Evolutionary conservation across 2,113 vertebrate genomes (phyloP).

Genomic region (Xenopus borealis): DNA sequence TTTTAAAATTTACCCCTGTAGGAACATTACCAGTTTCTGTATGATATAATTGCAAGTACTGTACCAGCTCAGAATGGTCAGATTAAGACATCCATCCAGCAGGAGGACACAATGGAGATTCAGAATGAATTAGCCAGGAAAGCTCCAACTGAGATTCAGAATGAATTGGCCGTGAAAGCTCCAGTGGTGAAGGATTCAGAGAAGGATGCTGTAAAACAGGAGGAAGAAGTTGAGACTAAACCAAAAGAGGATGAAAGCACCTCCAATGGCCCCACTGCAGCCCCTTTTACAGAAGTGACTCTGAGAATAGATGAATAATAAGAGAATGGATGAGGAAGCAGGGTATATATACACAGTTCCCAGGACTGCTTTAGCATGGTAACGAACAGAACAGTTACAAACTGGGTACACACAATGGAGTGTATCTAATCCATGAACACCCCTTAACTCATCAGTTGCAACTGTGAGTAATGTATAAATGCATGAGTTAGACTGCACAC

Average conservation of each 20-base stretch:
- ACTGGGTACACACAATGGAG: too few relatives aligned
- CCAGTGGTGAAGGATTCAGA: conserved; percentile 38
- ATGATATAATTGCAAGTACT: conserved; percentile 68
- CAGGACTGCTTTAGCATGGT: too few relatives aligned
- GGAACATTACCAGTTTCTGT: conserved; percentile 90
- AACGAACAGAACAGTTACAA: neutral
- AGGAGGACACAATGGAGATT: conserved; percentile 68
- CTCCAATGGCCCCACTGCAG: conserved; percentile 64
- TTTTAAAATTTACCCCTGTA: conserved; percentile 49
- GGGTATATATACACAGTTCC: neutral
- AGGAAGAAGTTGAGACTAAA: conserved; percentile 45
- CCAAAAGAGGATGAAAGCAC: conserved; percentile 60
- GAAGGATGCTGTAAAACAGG: neutral
- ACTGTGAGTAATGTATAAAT: too few relatives aligned
- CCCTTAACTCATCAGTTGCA: too few relatives aligned
- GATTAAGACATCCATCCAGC: conserved; percentile 62
- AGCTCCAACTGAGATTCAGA: conserved; percentile 63
- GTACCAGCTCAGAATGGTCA: conserved; percentile 85
- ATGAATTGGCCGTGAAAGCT: conserved; percentile 63
- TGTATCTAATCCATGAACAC: neutral
- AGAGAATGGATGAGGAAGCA: neutral
- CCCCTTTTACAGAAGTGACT: conserved; percentile 50
- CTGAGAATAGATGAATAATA: conserved; percentile 41
- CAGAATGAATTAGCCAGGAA: conserved; percentile 67
- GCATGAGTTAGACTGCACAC: too few relatives aligned